Percentiles rank a stretch among this genome's conserved stretches.
Evolutionary conservation across 2,888 invertebrate genomes (phyloP).

Genomic region (Epistrophe eligans): DNA sequence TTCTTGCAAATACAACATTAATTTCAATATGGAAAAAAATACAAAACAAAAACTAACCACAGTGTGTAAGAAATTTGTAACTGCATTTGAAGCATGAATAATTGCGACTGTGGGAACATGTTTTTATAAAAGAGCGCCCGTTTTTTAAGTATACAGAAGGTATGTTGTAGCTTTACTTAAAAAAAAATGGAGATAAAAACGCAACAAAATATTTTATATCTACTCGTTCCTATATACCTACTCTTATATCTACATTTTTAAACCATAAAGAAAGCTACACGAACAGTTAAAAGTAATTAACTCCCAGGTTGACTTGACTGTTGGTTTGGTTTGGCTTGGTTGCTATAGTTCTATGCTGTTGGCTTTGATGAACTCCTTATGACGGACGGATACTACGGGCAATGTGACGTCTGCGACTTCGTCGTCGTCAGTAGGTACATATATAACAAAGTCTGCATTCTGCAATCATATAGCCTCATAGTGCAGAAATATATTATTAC

Average conservation of each 20-base stretch:
- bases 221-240: not conserved
- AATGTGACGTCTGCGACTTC: slow-evolving; percentile 33
- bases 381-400: slow-evolving; percentile 27
- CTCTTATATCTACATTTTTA: not conserved
- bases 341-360: slow-evolving; percentile 34
- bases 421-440: not conserved
- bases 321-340: slow-evolving; percentile 31
- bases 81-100: slow-evolving; percentile 74
- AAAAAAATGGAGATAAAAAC: slow-evolving; percentile 19
- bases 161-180: not conserved
- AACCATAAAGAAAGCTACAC: slow-evolving; percentile 53
- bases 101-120: slow-evolving; percentile 74
- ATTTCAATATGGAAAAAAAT: slow-evolving; percentile 18
- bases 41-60: not conserved
- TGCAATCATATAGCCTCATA: slow-evolving; percentile 4
- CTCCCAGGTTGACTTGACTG: slow-evolving; percentile 73
- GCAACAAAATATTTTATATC: slow-evolving; percentile 25
- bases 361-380: slow-evolving; percentile 55
- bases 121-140: slow-evolving; percentile 42
- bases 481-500: slow-evolving; percentile 63
- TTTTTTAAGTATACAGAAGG: slow-evolving; percentile 46
- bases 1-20: slow-evolving; percentile 27
- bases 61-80: slow-evolving; percentile 69
- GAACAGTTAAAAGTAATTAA: slow-evolving; percentile 75
- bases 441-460: slow-evolving; percentile 40